Conservation (phyloP, 2,797 vertebrate genomes). For the Argentina silus region DNA sequence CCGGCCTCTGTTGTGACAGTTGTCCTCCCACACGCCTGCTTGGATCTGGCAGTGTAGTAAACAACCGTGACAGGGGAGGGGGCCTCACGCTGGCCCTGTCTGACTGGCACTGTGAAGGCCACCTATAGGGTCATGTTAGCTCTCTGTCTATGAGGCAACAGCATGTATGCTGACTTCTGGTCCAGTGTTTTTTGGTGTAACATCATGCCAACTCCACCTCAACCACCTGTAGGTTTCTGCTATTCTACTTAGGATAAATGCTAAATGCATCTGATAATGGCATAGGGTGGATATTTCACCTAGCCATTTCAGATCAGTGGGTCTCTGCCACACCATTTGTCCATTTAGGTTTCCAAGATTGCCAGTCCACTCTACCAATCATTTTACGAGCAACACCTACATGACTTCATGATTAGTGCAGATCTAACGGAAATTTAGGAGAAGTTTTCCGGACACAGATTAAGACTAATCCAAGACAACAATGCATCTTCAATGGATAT, state of each 20-base stretch:
- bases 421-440: too few relatives aligned
- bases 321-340: too few relatives aligned
- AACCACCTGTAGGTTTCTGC: neutral
- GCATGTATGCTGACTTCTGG: neutral
- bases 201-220: too few relatives aligned
- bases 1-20: conserved; percentile 8
- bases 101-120: neutral
- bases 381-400: too few relatives aligned
- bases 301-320: too few relatives aligned
- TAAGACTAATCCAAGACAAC: too few relatives aligned
- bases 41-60: neutral
- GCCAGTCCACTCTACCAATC: too few relatives aligned
- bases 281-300: neutral
- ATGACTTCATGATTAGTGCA: too few relatives aligned
- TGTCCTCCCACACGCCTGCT: neutral
- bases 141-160: neutral
- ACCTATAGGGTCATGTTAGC: neutral
- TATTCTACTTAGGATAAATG: neutral
- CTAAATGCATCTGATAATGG: neutral
- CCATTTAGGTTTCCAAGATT: too few relatives aligned
- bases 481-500: too few relatives aligned
- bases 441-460: too few relatives aligned
- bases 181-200: too few relatives aligned
- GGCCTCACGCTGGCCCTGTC: neutral
- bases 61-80: neutral